These are phyloP conservation scores for Hapalemur alaotrensis DNA, from an alignment of 2,797 vertebrate genomes.

Conservation along the genomic window DNA sequence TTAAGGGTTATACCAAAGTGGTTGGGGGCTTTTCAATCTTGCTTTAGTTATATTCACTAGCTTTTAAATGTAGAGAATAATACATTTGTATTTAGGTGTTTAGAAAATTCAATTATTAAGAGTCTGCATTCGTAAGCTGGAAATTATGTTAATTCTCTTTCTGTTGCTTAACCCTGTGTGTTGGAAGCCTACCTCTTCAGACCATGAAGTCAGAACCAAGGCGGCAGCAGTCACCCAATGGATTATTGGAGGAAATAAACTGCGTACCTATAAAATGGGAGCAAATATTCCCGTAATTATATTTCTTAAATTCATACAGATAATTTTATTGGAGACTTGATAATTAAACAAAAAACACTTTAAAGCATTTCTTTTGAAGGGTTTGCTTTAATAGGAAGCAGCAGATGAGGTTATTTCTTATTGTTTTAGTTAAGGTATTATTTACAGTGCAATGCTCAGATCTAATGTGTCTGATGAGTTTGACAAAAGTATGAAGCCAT, in stretches of 20 bases:
- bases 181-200: neutral
- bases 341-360: neutral
- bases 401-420: neutral
- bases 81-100: neutral
- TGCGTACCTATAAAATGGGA: neutral
- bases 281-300: neutral
- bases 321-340: neutral
- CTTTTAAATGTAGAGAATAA: neutral
- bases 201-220: neutral
- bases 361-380: neutral
- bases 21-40: neutral
- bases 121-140: neutral
- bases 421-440: neutral
- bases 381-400: neutral
- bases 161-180: neutral
- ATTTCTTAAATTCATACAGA: neutral
- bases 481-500: neutral
- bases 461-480: neutral
- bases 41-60: neutral
- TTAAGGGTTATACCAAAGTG: neutral
- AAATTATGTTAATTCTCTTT: neutral
- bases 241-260: neutral
- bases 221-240: neutral
- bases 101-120: neutral
- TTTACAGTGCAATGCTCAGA: neutral